Evolutionary conservation across 2,113 vertebrate genomes (phyloP).

Genomic region (Machaerirhynchus nigripectus): DNA sequence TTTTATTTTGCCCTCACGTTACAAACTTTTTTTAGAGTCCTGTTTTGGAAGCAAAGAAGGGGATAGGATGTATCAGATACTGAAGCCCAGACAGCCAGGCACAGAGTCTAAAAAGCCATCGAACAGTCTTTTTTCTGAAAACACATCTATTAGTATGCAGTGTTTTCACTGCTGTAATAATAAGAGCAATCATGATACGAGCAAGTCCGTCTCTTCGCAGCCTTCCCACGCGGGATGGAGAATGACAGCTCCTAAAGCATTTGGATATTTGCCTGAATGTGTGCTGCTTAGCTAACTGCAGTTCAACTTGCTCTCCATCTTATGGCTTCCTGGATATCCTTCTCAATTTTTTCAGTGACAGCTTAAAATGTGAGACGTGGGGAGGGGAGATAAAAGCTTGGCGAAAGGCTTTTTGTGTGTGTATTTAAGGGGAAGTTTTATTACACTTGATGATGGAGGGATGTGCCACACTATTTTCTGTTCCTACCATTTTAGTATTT

Average conservation of each 20-base stretch:
- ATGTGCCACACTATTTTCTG: neutral
- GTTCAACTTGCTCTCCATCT: slow-evolving; percentile 36
- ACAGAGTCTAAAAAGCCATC: slow-evolving; percentile 19
- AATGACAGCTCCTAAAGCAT: slow-evolving; percentile 38
- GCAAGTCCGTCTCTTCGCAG: slow-evolving; percentile 46
- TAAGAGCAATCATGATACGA: slow-evolving; percentile 52
- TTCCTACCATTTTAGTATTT: slow-evolving; percentile 21
- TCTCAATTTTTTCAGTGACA: slow-evolving; percentile 49
- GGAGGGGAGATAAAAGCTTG: slow-evolving; percentile 45
- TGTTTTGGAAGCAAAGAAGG: slow-evolving; percentile 26
- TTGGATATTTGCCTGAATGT: slow-evolving; percentile 44
- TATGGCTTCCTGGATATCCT: slow-evolving; percentile 45
- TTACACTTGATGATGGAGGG: slow-evolving; percentile 19
- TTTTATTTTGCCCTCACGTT: slow-evolving; percentile 52
- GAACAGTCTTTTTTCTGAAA: slow-evolving; percentile 24
- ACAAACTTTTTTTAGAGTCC: slow-evolving; percentile 41
- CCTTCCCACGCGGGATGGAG: neutral
- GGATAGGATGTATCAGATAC: neutral
- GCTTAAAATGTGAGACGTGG: slow-evolving; percentile 48
- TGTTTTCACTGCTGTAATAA: slow-evolving; percentile 24
- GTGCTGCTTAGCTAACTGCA: neutral
- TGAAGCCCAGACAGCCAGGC: slow-evolving; percentile 21
- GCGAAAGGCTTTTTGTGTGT: slow-evolving; percentile 12
- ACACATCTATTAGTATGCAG: slow-evolving; percentile 7
- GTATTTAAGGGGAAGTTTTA: slow-evolving; percentile 45